Percentiles rank a stretch among this genome's conserved stretches.
Evolutionary conservation across 2,888 invertebrate species (phyloP).

Genomic region (Nomada ferruginata): DNA sequence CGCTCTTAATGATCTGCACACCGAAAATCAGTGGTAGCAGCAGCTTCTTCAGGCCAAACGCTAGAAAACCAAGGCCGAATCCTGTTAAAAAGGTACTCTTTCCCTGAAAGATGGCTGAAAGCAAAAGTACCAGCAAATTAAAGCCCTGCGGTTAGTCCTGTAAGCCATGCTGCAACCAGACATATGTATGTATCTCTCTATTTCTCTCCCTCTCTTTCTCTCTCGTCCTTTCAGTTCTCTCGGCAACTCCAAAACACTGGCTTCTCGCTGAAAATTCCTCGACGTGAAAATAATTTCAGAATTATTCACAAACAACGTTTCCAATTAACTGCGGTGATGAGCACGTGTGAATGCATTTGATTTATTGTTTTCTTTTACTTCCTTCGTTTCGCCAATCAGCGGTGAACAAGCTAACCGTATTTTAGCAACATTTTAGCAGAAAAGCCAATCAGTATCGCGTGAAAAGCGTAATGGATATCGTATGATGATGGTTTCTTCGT

Average conservation of each 20-base stretch:
- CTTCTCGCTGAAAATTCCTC: slow-evolving; percentile 56
- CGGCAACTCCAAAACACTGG: slow-evolving; percentile 8
- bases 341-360: background rate
- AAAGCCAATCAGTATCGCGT: slow-evolving; percentile 62
- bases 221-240: slow-evolving; percentile 4
- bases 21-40: slow-evolving; percentile 93
- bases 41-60: slow-evolving; percentile 92
- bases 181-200: slow-evolving; percentile 36
- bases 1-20: slow-evolving; percentile 92
- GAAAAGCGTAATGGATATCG: slow-evolving; percentile 24
- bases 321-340: background rate
- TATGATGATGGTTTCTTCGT: background rate
- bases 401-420: slow-evolving; percentile 45
- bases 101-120: slow-evolving; percentile 84
- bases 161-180: slow-evolving; percentile 80
- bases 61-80: slow-evolving; percentile 89
- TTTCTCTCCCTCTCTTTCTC: slow-evolving; percentile 9
- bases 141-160: slow-evolving; percentile 81
- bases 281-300: background rate
- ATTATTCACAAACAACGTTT: background rate
- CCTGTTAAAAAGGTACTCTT: slow-evolving; percentile 88
- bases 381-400: slow-evolving; percentile 55
- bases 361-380: background rate
- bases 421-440: slow-evolving; percentile 48
- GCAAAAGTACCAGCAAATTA: slow-evolving; percentile 83